Evolutionary conservation across 1,140 invertebrate species (phyloP).

Genomic region (Penaeus indicus): DNA sequence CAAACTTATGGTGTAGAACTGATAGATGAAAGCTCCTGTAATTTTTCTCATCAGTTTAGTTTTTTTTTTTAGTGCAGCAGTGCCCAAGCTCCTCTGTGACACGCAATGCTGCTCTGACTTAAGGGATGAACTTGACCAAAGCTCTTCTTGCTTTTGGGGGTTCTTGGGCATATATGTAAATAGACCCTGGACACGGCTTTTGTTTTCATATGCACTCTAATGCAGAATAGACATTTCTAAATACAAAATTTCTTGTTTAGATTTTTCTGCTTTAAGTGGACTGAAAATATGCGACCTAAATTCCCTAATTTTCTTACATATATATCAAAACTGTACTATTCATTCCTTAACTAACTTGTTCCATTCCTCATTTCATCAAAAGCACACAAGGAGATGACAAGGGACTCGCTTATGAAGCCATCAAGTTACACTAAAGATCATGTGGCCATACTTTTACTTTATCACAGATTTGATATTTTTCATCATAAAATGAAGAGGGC

Average conservation of each 20-base stretch:
- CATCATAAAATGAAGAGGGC: too few species aligned
- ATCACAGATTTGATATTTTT: too few species aligned
- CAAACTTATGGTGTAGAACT: constrained; percentile 42
- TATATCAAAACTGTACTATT: too few species aligned
- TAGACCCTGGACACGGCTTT: neutral
- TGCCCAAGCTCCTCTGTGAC: constrained; percentile 29
- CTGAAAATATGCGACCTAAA: too few species aligned
- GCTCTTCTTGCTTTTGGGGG: constrained; percentile 3
- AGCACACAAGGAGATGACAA: too few species aligned
- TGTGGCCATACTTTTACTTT: too few species aligned
- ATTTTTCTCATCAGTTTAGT: constrained; percentile 44
- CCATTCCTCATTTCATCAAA: too few species aligned
- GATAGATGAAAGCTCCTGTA: constrained; percentile 39
- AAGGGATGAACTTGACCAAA: constrained; percentile 15
- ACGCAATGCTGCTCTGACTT: constrained; percentile 18
- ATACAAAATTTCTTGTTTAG: neutral
- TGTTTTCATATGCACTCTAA: neutral
- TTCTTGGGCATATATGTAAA: constrained; percentile 20
- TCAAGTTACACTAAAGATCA: too few species aligned
- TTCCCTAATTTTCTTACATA: too few species aligned
- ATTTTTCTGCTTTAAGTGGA: too few species aligned
- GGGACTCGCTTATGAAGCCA: too few species aligned
- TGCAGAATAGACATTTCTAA: constrained; percentile 16
- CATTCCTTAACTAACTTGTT: too few species aligned
- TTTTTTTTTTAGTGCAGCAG: constrained; percentile 31